phyloP scores from a whole-genome alignment of 1,140 invertebrate genomes.

The Pseudobourletiella spinata region DNA sequence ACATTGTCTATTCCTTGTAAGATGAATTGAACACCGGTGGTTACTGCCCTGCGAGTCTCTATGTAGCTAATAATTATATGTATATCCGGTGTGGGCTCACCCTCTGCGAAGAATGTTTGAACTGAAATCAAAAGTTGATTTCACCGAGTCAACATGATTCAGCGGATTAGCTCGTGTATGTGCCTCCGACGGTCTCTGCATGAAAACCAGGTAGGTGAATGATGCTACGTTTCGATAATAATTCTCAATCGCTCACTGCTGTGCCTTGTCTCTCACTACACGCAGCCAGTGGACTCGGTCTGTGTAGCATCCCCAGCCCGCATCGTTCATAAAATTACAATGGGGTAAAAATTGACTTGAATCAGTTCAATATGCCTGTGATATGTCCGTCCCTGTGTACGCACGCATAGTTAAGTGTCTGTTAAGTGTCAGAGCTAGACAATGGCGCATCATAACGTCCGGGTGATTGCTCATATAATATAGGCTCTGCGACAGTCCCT shows the following conservation, averaged over 20 bases:
- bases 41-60: too few species aligned
- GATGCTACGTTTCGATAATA: background rate
- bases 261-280: background rate
- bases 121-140: background rate
- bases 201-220: background rate
- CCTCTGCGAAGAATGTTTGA: background rate
- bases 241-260: background rate
- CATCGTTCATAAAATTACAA: background rate
- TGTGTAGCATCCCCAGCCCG: background rate
- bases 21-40: too few species aligned
- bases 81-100: background rate
- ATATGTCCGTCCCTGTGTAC: background rate
- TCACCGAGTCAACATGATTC: slow-evolving; percentile 5
- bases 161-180: background rate
- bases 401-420: too few species aligned
- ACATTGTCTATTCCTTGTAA: too few species aligned
- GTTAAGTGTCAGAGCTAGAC: background rate
- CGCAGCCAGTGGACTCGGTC: background rate
- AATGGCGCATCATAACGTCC: background rate
- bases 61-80: too few species aligned
- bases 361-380: slow-evolving; percentile 2
- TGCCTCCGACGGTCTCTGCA: background rate
- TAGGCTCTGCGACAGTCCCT: background rate
- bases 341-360: slow-evolving; percentile 4
- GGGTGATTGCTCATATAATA: background rate